Conservation (phyloP, 2,113 vertebrate species). For the Empidonax traillii region DNA sequence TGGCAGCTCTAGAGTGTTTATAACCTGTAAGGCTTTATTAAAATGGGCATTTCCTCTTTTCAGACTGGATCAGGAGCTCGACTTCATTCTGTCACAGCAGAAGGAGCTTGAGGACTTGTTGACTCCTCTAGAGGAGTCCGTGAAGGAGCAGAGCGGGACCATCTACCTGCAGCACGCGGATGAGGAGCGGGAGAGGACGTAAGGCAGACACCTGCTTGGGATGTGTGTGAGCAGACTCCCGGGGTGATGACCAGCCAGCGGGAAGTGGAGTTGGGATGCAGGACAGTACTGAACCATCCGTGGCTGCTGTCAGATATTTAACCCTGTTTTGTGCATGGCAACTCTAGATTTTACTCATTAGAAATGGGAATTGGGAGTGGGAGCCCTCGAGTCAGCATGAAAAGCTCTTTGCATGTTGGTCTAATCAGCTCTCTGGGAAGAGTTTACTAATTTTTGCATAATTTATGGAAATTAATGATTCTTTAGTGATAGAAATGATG, state of each 20-base stretch:
- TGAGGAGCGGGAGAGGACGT: constrained; percentile 93
- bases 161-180: constrained; percentile 97
- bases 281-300: neutral
- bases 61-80: constrained; percentile 93
- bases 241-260: neutral
- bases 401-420: neutral
- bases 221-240: neutral
- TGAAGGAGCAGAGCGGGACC: constrained; percentile 94
- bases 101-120: constrained; percentile 96
- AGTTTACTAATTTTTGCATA: neutral
- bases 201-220: neutral
- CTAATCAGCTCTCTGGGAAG: neutral
- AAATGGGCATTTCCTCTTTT: neutral
- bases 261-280: neutral
- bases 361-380: neutral
- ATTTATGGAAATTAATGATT: neutral
- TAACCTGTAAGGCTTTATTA: neutral
- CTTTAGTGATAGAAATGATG: neutral
- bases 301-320: neutral
- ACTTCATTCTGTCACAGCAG: constrained; percentile 97
- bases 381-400: neutral
- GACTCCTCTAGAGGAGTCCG: constrained; percentile 89
- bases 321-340: neutral
- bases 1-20: neutral
- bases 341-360: neutral